These are phyloP conservation scores for Rhyzopertha dominica DNA, from an alignment of 1,140 invertebrate species.

Conservation along the genomic window DNA sequence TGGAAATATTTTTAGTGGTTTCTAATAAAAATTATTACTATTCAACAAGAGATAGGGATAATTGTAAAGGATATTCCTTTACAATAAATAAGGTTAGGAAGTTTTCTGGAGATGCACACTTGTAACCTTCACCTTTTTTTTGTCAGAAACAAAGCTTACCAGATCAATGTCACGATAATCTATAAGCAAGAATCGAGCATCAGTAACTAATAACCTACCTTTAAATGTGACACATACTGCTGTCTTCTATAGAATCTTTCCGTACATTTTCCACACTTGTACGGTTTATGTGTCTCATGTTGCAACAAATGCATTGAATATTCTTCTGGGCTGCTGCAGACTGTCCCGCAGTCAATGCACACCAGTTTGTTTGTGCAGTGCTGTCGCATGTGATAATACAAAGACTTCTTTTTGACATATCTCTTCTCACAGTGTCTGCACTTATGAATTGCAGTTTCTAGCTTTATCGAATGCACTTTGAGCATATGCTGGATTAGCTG, in stretches of 20 bases:
- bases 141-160: no score
- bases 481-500: conserved; percentile 43
- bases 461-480: conserved; percentile 33
- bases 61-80: no score
- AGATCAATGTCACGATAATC: conserved; percentile 2
- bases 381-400: conserved; percentile 43
- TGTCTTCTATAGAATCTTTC: conserved; percentile 43
- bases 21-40: background rate
- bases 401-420: conserved; percentile 41
- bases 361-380: conserved; percentile 40
- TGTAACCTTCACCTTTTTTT: no score
- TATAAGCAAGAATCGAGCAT: background rate
- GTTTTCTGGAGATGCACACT: no score
- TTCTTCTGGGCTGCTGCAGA: conserved; percentile 33
- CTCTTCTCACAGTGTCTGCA: conserved; percentile 38
- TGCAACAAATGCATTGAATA: conserved; percentile 34
- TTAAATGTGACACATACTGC: conserved; percentile 43
- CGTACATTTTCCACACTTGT: conserved; percentile 41
- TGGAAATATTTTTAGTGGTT: conserved; percentile 20
- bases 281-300: conserved; percentile 39
- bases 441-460: conserved; percentile 15
- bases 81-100: no score
- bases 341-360: conserved; percentile 42
- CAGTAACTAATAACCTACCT: conserved; percentile 12
- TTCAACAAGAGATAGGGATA: background rate